Percentiles rank a stretch among this genome's conserved stretches.
Conservation (phyloP, 2,888 invertebrate genomes). For the Sesamia inferens region DNA sequence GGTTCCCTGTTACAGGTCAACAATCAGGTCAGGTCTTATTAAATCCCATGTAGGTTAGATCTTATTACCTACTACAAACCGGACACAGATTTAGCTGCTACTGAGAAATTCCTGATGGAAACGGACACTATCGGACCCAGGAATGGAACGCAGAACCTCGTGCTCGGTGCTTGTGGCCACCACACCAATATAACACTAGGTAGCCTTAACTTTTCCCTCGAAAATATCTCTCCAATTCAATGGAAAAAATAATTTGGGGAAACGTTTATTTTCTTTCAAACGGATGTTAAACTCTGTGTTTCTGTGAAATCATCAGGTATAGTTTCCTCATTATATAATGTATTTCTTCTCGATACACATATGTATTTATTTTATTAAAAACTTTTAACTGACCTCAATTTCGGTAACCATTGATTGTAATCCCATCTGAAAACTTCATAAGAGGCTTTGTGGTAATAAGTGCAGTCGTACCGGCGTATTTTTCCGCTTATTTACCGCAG, state of each 20-base stretch:
- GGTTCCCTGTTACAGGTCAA: too few species aligned
- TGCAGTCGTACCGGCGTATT: neutral
- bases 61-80: neutral
- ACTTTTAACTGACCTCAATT: neutral
- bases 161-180: neutral
- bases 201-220: neutral
- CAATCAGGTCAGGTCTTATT: too few species aligned
- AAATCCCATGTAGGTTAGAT: neutral
- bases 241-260: conserved; percentile 1
- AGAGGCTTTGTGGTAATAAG: neutral
- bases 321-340: conserved; percentile 11
- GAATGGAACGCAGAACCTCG: neutral
- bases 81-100: neutral
- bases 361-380: conserved; percentile 4
- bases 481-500: neutral
- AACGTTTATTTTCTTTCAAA: conserved; percentile 22
- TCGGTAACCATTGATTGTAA: neutral
- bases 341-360: neutral
- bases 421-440: neutral
- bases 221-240: conserved; percentile 6
- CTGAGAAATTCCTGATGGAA: neutral
- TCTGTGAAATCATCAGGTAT: conserved; percentile 25
- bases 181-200: neutral
- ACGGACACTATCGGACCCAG: neutral
- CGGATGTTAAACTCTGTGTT: conserved; percentile 15